These are phyloP conservation scores for Drosophila orena DNA, from an alignment of 1,140 invertebrate species.

Conservation along the genomic window DNA sequence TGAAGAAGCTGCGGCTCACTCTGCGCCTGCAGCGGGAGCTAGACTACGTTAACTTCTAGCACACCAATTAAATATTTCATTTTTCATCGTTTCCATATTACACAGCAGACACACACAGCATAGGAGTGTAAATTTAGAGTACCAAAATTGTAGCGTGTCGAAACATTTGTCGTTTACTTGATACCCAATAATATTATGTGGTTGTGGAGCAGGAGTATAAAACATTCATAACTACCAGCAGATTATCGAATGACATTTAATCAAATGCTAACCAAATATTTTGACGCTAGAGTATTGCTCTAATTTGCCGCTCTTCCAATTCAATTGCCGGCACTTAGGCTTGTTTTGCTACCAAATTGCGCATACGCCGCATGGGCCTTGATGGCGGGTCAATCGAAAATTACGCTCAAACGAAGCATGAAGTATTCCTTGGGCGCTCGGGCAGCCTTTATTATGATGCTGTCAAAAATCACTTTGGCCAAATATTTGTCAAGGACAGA, in stretches of 20 bases:
- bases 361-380: slow-evolving; percentile 67
- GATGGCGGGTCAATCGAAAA: slow-evolving; percentile 54
- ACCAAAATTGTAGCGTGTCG: background rate
- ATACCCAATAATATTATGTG: background rate
- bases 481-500: slow-evolving; percentile 72
- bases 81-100: background rate
- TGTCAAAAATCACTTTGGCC: slow-evolving; percentile 78
- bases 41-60: slow-evolving; percentile 91
- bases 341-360: slow-evolving; percentile 54
- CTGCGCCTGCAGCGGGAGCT: slow-evolving; percentile 90
- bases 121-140: background rate
- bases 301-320: slow-evolving; percentile 22
- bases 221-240: no score
- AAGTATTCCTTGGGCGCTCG: slow-evolving; percentile 54
- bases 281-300: slow-evolving; percentile 19
- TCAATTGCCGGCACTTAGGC: slow-evolving; percentile 31
- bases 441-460: slow-evolving; percentile 52
- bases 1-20: slow-evolving; percentile 89
- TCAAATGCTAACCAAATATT: slow-evolving; percentile 24
- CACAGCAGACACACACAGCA: background rate
- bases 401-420: slow-evolving; percentile 59
- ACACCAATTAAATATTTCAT: background rate
- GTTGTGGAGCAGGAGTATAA: no score
- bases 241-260: no score
- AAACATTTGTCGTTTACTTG: background rate